A percentile compares a stretch with the other conserved stretches of the same genome.
Conservation (phyloP, 2,888 invertebrate genomes). For the Cantharis lateralis region DNA sequence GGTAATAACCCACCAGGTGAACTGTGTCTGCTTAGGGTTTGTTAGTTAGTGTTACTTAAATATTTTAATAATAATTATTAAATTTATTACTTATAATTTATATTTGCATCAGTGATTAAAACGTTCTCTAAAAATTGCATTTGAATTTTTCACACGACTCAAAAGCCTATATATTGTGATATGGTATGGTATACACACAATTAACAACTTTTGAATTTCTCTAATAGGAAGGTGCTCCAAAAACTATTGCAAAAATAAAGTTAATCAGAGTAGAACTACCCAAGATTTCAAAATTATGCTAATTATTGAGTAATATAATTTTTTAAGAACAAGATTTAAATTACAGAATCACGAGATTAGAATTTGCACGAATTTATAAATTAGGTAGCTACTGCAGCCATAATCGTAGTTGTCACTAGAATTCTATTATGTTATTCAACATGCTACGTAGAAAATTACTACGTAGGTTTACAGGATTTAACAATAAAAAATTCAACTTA, state of each 20-base stretch:
- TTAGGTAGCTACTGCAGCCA: neutral
- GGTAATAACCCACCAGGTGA: constrained; percentile 55
- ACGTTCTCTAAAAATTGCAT: neutral
- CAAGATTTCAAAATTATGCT: neutral
- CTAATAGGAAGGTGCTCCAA: neutral
- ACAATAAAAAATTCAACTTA: neutral
- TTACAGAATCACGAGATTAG: neutral
- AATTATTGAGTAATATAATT: neutral
- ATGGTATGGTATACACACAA: too few species aligned
- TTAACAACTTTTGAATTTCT: neutral
- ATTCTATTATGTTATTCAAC: neutral
- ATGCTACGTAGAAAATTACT: too few species aligned
- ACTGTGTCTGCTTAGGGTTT: constrained; percentile 48
- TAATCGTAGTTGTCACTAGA: neutral
- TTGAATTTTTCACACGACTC: neutral
- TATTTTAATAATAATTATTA: neutral
- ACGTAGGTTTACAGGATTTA: neutral
- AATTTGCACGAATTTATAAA: neutral
- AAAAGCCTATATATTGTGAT: neutral
- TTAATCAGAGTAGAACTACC: neutral
- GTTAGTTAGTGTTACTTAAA: constrained; percentile 19
- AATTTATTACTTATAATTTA: neutral
- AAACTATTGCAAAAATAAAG: neutral
- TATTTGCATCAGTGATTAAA: neutral
- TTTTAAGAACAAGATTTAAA: neutral